Evolutionary conservation across 2,888 invertebrate genomes (phyloP).

Genomic region (Lymantria monacha): DNA sequence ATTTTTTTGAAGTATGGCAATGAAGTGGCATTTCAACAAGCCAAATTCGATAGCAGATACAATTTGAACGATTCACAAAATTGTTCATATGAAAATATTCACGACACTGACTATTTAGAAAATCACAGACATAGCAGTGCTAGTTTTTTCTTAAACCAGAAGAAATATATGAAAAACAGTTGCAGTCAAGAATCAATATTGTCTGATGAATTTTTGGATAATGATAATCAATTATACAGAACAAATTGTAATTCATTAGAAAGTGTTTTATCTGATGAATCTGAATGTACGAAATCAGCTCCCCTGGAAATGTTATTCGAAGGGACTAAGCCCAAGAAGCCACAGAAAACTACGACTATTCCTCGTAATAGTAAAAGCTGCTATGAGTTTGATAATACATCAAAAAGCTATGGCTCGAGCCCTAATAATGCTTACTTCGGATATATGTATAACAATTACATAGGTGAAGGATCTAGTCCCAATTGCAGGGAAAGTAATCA

Average conservation of each 20-base stretch:
- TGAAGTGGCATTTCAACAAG: constrained; percentile 76
- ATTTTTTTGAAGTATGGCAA: constrained; percentile 77
- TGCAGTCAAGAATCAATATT: constrained; percentile 90
- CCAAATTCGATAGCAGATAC: constrained; percentile 68
- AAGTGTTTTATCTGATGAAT: constrained; percentile 91
- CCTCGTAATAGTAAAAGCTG: constrained; percentile 74
- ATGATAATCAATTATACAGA: constrained; percentile 83
- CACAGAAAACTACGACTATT: constrained; percentile 53
- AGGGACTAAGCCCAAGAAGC: constrained; percentile 73
- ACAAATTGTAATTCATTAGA: constrained; percentile 90
- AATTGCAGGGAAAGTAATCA: constrained; percentile 45
- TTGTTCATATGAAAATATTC: constrained; percentile 71
- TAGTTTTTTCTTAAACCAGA: constrained; percentile 90
- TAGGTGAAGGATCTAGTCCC: constrained; percentile 51
- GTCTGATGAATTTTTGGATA: constrained; percentile 84
- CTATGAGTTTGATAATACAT: constrained; percentile 77
- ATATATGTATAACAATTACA: constrained; percentile 79
- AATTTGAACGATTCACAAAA: constrained; percentile 75
- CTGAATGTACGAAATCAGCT: constrained; percentile 89
- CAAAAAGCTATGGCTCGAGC: constrained; percentile 85
- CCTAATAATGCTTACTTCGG: constrained; percentile 82
- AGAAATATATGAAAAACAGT: constrained; percentile 83
- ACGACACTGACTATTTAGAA: constrained; percentile 74
- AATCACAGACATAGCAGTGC: constrained; percentile 87
- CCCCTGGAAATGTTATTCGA: constrained; percentile 88